Evolutionary conservation across 2,888 invertebrate genomes (phyloP), one percentile per base, ranked within the genome.

Genomic region (Apeira syringaria): DNA sequence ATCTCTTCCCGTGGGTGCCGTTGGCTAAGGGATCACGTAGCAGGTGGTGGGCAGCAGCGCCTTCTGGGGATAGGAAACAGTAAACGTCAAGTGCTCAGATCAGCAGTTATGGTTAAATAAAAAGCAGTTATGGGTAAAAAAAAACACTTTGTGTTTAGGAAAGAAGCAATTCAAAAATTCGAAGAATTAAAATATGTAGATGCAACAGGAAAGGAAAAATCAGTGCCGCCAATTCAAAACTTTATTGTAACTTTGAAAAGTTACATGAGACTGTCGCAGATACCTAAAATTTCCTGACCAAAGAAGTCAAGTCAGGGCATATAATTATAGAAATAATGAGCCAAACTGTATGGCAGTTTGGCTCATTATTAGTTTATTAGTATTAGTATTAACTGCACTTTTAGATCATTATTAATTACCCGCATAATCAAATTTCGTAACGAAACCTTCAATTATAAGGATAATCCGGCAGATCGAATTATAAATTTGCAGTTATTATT

Each of bases 281-380:
- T 26, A 3, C 42, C 41, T 25, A 29, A 36, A 28, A 28, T 4
- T 1, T 24, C n/a, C n/a, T n/a, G n/a, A n/a, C n/a, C n/a, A n/a
- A n/a, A n/a, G n/a, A n/a, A n/a, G n/a, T n/a, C n/a, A n/a, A n/a
- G n/a, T n/a, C n/a, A n/a, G n/a, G n/a, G n/a, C n/a, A n/a, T n/a
- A n/a, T 44, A 5, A 15, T 22, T 12, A 38, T 48, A 1, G 47
- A 42, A 33, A 37, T 52, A 8, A 17, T 49, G 47, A 15, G 49
- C 47, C 38, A 5, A 31, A 30, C 10, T 42, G 42, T 38, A 34
- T 30, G n/a, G n/a, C n/a, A n/a, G n/a, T n/a, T n/a, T n/a, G n/a
- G n/a, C n/a, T n/a, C n/a, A n/a, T n/a, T n/a, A n/a, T n/a, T n/a
- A n/a, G n/a, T n/a, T n/a, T n/a, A n/a, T n/a, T n/a, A n/a, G n/a